Evolutionary conservation across 2,888 invertebrate genomes (phyloP).

Genomic region (Hybos culiciformis): DNA sequence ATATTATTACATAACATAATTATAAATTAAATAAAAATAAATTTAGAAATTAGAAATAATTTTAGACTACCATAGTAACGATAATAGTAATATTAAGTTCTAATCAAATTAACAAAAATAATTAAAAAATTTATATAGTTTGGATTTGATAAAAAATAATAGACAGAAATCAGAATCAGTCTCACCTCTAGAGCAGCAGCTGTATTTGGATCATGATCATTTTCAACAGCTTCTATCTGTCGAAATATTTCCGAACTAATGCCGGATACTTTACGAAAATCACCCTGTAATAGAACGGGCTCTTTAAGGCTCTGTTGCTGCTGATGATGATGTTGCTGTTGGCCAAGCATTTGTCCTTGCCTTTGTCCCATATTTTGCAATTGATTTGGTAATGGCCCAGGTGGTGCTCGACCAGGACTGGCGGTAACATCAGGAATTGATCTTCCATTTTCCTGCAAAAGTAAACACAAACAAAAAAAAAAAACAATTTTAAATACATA

Average conservation of each 20-base stretch:
- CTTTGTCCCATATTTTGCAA: conserved; percentile 37
- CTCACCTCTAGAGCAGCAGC: conserved; percentile 76
- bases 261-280: conserved; percentile 92
- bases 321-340: conserved; percentile 35
- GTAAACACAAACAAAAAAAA: conserved; percentile 2
- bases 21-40: too few species aligned
- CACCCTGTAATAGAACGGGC: conserved; percentile 76
- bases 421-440: conserved; percentile 84
- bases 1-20: too few species aligned
- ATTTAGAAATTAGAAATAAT: too few species aligned
- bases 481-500: neutral
- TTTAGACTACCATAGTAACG: too few species aligned
- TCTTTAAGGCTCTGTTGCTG: conserved; percentile 37
- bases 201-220: conserved; percentile 86
- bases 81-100: too few species aligned
- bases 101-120: too few species aligned
- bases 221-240: conserved; percentile 92
- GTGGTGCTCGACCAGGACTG: conserved; percentile 71
- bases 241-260: conserved; percentile 94
- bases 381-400: conserved; percentile 48
- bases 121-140: neutral
- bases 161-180: neutral
- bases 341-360: conserved; percentile 27
- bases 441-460: conserved; percentile 71
- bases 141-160: neutral